A percentile compares a stretch with the other conserved stretches of the same genome.
Conservation (phyloP, 1,140 invertebrate genomes). For the Bactericera cockerelli region DNA sequence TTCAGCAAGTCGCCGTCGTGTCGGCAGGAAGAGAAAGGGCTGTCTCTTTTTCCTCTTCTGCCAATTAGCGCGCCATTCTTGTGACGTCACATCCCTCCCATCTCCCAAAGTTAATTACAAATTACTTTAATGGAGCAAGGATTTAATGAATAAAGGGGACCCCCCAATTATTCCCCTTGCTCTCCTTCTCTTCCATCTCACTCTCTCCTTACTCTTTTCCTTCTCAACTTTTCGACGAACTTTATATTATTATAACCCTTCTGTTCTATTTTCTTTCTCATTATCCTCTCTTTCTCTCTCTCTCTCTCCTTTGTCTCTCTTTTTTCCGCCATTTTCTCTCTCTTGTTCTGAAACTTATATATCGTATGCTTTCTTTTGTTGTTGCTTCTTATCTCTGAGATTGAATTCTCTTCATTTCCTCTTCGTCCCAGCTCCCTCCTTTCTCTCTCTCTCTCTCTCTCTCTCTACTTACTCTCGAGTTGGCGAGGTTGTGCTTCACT, state of each 20-base stretch:
- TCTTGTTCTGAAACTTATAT: not conserved
- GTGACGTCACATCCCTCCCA: not conserved
- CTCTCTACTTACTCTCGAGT: too few relatives aligned
- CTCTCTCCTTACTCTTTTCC: too few relatives aligned
- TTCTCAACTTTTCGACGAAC: not conserved
- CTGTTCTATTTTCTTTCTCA: not conserved
- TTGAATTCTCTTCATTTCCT: too few relatives aligned
- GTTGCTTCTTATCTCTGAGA: too few relatives aligned
- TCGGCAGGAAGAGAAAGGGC: not conserved
- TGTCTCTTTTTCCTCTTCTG: not conserved
- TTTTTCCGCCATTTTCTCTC: not conserved
- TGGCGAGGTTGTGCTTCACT: too few relatives aligned
- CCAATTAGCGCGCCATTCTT: constrained; percentile 7
- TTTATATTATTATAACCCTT: not conserved
- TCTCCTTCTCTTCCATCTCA: too few relatives aligned
- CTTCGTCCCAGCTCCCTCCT: too few relatives aligned
- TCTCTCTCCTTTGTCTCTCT: not conserved
- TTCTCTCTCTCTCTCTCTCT: too few relatives aligned
- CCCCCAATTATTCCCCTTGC: constrained; percentile 2
- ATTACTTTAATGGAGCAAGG: constrained; percentile 7
- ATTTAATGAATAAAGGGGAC: constrained; percentile 5
- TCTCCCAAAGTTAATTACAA: constrained; percentile 8
- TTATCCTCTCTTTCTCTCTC: not conserved
- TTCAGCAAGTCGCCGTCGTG: too few relatives aligned
- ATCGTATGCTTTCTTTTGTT: too few relatives aligned